phyloP scores from a whole-genome alignment of 1,140 invertebrate species.

The Drosophila tristis region DNA sequence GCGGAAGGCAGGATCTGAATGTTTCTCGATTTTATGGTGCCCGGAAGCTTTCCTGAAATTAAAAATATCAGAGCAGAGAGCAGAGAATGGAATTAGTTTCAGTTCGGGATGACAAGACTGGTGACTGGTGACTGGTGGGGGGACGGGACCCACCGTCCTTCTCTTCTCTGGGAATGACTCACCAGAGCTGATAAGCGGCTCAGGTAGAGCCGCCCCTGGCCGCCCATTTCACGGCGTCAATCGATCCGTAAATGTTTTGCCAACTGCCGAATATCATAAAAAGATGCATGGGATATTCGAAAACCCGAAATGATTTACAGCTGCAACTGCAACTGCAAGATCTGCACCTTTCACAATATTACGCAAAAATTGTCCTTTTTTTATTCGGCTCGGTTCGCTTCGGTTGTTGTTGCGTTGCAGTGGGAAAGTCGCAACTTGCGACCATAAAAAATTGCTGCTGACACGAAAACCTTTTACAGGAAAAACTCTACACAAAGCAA shows the following conservation, averaged over 20 bases:
- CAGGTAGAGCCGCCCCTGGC: constrained; percentile 13
- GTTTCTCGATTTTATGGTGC: constrained; percentile 43
- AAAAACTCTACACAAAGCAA: constrained; percentile 44
- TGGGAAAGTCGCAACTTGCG: constrained; percentile 59
- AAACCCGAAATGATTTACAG: constrained; percentile 62
- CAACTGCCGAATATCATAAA: constrained; percentile 51
- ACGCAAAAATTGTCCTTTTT: constrained; percentile 65
- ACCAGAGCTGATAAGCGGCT: constrained; percentile 2
- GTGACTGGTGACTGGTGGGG: too few species aligned
- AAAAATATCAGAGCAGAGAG: constrained; percentile 12
- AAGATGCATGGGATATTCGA: constrained; percentile 32
- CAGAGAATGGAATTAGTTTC: constrained; percentile 20
- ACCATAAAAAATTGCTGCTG: constrained; percentile 75
- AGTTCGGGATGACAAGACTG: constrained; percentile 1
- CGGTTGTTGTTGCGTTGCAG: constrained; percentile 29
- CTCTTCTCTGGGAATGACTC: constrained; percentile 14
- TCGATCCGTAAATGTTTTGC: constrained; percentile 45
- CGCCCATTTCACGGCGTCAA: constrained; percentile 19
- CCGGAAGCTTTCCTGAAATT: constrained; percentile 24
- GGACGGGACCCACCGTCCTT: neutral
- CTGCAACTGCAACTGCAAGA: constrained; percentile 38
- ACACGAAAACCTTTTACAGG: constrained; percentile 63
- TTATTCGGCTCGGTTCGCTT: neutral
- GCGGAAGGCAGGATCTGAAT: constrained; percentile 10
- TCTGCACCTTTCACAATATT: constrained; percentile 80